Evolutionary conservation across 2,888 invertebrate species (phyloP), one percentile per base, ranked within the genome.

Genomic region (Chloroclysta siterata): DNA sequence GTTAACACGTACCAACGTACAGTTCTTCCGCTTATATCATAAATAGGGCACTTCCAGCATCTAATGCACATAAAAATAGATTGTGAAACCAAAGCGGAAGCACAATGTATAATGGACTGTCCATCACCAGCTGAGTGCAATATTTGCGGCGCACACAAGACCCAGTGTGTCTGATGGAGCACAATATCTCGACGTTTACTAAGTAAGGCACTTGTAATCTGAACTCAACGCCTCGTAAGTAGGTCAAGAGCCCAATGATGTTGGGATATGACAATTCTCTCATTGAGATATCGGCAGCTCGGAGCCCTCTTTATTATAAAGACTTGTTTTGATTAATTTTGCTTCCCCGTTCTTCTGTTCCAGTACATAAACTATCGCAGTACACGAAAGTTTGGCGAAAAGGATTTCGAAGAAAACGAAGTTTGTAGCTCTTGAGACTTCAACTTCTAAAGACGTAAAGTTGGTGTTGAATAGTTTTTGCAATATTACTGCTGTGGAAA

Each of bases 201-300:
- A 71, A 76, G 77, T 72, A 66, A 74, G 74, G 68, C 76, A 77
- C 82, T 82, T 79, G 81, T 80, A 83, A 84, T 84, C 81, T 79
- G 76, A 73, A 76, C 78, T 78, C 75, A 63, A 75, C 72, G 69
- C 73, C 71, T 63, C 68, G 69, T 62, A 83, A 79, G 66, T 81
- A 66, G 86, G 84, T 84, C 84, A 82, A 84, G 85, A 73, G 73
- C 60, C 66, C 66, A 72, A 72, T 83, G 82, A 80, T 77, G 78
- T 76, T 78, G 80, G 77, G 72, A 75, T 77, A 75, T 69, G 72
- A 73, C 78, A 69, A 71, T 70, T 72, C 68, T 56, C 69, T 70
- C 62, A 70, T 68, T 69, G 68, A 60, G 65, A 70, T 68, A 39
- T 39, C 70, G 65, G 69, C 68, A 58, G 70, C 57, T 67, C 63